Evolutionary conservation across 2,888 invertebrate species (phyloP).

Genomic region (Latheticus oryzae): DNA sequence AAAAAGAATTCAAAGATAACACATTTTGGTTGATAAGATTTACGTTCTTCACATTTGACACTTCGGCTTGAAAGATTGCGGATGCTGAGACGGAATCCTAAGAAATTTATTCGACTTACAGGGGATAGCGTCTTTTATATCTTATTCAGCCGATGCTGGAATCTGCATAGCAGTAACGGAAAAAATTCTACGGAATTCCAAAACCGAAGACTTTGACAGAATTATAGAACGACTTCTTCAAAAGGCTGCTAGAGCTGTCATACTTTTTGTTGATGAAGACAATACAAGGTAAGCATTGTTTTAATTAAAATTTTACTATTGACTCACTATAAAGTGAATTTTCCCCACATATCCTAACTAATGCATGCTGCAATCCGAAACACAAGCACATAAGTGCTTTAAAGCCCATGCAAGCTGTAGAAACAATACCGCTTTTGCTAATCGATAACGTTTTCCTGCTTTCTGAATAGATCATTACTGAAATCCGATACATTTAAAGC

Average conservation of each 20-base stretch:
- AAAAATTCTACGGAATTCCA: conserved; percentile 71
- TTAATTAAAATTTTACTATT: conserved; percentile 9
- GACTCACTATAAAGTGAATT: not conserved
- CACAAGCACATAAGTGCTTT: conserved; percentile 21
- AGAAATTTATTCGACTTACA: conserved; percentile 54
- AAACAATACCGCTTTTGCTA: conserved; percentile 14
- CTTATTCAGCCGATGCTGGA: conserved; percentile 65
- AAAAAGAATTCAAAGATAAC: conserved; percentile 13
- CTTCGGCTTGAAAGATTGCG: conserved; percentile 21
- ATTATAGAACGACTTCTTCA: conserved; percentile 70
- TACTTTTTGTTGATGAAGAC: conserved; percentile 80
- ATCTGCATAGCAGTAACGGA: conserved; percentile 70
- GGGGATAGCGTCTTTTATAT: conserved; percentile 72
- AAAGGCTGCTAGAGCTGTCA: conserved; percentile 74
- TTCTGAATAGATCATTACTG: conserved; percentile 31
- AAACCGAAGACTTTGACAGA: conserved; percentile 70
- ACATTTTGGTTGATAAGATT: conserved; percentile 1
- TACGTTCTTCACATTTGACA: conserved; percentile 19
- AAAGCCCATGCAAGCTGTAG: conserved; percentile 7
- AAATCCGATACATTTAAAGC: conserved; percentile 38
- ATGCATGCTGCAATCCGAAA: conserved; percentile 1
- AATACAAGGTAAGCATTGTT: conserved; percentile 69
- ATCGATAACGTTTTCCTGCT: conserved; percentile 37
- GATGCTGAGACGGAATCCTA: conserved; percentile 14
- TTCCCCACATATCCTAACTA: not conserved